A percentile compares a stretch with the other conserved stretches of the same genome.
phyloP scores from a whole-genome alignment of 2,888 invertebrate genomes.

The Drosophila lutescens region DNA sequence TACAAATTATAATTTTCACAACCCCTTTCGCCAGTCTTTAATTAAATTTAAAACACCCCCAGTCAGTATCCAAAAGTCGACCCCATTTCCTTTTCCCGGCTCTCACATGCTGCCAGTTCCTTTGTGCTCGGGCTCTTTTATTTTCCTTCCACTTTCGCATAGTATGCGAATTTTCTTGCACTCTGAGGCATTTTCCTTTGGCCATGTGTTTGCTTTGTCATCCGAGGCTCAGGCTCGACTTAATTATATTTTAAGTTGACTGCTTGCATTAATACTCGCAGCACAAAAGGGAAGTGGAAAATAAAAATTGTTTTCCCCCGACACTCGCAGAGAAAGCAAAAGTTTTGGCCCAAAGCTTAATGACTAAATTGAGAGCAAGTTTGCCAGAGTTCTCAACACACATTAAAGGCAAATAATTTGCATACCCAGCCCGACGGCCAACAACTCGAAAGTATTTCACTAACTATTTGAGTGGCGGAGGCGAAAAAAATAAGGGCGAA shows the following conservation, averaged over 20 bases:
- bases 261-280: slow-evolving; percentile 37
- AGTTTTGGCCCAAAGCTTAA: slow-evolving; percentile 54
- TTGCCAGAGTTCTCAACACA: slow-evolving; percentile 55
- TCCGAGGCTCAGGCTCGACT: slow-evolving; percentile 40
- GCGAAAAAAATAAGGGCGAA: slow-evolving; percentile 11
- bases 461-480: slow-evolving; percentile 58
- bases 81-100: slow-evolving; percentile 3
- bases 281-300: slow-evolving; percentile 19
- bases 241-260: slow-evolving; percentile 60
- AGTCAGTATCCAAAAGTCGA: slow-evolving; percentile 23
- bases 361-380: slow-evolving; percentile 65
- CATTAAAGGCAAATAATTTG: slow-evolving; percentile 73
- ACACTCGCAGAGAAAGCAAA: slow-evolving; percentile 25
- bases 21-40: background rate
- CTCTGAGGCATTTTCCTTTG: slow-evolving; percentile 46
- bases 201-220: slow-evolving; percentile 62
- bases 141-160: slow-evolving; percentile 41
- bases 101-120: slow-evolving; percentile 36
- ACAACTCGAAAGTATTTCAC: slow-evolving; percentile 52
- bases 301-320: slow-evolving; percentile 34
- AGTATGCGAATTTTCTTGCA: slow-evolving; percentile 43
- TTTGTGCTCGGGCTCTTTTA: slow-evolving; percentile 23
- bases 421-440: slow-evolving; percentile 51
- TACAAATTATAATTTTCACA: background rate
- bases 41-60: background rate